These are phyloP conservation scores for Ectemnius continuus DNA, from an alignment of 2,888 invertebrate species.

Conservation along the genomic window DNA sequence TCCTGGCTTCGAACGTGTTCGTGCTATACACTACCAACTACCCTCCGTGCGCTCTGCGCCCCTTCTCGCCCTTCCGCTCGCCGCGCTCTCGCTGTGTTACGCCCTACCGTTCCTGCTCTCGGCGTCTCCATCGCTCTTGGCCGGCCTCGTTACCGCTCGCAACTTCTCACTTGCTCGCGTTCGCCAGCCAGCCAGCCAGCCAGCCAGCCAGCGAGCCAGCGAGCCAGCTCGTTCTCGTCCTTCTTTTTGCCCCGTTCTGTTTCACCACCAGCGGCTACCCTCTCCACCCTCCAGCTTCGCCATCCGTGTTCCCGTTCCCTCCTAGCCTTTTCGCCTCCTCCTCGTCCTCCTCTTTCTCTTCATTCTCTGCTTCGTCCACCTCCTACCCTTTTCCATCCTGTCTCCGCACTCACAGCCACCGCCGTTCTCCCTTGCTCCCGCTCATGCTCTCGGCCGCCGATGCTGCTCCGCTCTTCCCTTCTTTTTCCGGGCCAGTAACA, in stretches of 20 bases:
- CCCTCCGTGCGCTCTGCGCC: constrained; percentile 12
- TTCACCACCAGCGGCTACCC: constrained; percentile 57
- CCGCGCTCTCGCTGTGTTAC: constrained; percentile 29
- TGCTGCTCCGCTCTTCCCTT: constrained; percentile 8
- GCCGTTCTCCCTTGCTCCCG: constrained; percentile 11
- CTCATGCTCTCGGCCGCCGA: constrained; percentile 3
- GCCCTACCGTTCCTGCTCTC: constrained; percentile 20
- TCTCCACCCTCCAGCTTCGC: constrained; percentile 35
- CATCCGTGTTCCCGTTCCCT: constrained; percentile 18
- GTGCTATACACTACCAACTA: constrained; percentile 38
- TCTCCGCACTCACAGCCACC: constrained; percentile 3
- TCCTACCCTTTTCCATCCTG: neutral
- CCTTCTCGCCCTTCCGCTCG: constrained; percentile 5
- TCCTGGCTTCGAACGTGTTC: constrained; percentile 47
- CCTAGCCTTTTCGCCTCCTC: constrained; percentile 30
- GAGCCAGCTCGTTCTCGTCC: constrained; percentile 53
- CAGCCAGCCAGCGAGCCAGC: constrained; percentile 11
- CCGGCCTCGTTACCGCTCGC: constrained; percentile 31
- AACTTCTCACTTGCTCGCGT: constrained; percentile 8
- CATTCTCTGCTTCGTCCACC: constrained; percentile 14
- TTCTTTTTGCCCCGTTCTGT: constrained; percentile 62
- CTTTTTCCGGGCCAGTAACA: constrained; percentile 20
- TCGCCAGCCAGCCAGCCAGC: constrained; percentile 31
- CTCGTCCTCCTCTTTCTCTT: constrained; percentile 15
- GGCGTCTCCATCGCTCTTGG: constrained; percentile 25